Percentiles rank a stretch among this genome's conserved stretches.
Conservation (phyloP, 2,113 vertebrate species). For the Semnopithecus entellus region DNA sequence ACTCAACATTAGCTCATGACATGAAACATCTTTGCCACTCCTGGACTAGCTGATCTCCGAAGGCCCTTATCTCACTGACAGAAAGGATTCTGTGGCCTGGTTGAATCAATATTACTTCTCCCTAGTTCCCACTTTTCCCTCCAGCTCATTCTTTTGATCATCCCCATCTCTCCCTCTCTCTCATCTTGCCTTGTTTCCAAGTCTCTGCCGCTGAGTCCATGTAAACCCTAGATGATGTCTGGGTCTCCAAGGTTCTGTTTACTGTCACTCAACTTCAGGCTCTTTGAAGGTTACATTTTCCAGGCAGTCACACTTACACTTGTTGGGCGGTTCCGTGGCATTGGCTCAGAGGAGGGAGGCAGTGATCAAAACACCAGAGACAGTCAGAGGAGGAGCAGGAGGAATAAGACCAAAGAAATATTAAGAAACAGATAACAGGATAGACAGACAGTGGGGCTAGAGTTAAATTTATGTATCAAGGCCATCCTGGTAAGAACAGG, state of each 20-base stretch:
- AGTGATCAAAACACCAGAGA: slow-evolving; percentile 20
- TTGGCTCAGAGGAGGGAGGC: slow-evolving; percentile 1
- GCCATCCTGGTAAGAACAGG: not conserved
- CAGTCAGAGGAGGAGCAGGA: not conserved
- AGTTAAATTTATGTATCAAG: slow-evolving; percentile 46
- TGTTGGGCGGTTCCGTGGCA: slow-evolving; percentile 39
- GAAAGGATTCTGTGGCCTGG: slow-evolving; percentile 4
- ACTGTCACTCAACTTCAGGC: slow-evolving; percentile 64
- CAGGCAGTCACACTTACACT: slow-evolving; percentile 62
- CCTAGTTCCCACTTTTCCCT: slow-evolving; percentile 9
- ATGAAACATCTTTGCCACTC: not conserved
- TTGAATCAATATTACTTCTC: not conserved
- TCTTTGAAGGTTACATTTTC: slow-evolving; percentile 71
- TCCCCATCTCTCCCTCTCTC: not conserved
- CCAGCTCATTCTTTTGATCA: slow-evolving; percentile 10
- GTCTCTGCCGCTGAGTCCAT: slow-evolving; percentile 15
- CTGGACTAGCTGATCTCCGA: slow-evolving; percentile 22
- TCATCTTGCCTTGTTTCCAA: slow-evolving; percentile 33
- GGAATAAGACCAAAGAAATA: not conserved
- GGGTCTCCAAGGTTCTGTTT: slow-evolving; percentile 73
- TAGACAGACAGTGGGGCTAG: not conserved
- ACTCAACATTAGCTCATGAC: slow-evolving; percentile 13
- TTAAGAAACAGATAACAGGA: not conserved
- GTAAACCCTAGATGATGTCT: slow-evolving; percentile 44
- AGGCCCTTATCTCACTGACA: slow-evolving; percentile 28